A percentile compares a stretch with the other conserved stretches of the same genome.
Evolutionary conservation across 2,113 vertebrate genomes (phyloP).

Genomic region (Stegostoma tigrinum): DNA sequence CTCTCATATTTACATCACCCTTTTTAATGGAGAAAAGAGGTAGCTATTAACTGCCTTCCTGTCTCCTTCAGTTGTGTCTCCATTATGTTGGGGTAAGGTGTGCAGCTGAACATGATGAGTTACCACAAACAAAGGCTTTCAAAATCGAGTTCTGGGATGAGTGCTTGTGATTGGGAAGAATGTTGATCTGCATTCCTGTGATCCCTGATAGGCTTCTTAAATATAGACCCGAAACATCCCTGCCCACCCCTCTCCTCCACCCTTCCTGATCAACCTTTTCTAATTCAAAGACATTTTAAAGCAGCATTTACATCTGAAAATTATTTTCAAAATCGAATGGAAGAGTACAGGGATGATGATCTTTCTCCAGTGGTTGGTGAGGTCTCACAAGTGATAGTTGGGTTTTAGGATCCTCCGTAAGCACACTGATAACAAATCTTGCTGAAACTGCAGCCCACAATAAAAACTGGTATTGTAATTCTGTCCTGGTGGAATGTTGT

Average conservation of each 20-base stretch:
- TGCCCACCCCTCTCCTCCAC: too few species aligned
- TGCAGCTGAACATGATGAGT: not conserved
- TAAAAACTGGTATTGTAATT: not conserved
- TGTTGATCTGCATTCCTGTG: not conserved
- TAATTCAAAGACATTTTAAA: not conserved
- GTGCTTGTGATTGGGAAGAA: not conserved
- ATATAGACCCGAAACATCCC: not conserved
- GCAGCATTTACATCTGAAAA: not conserved
- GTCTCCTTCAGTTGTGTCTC: not conserved
- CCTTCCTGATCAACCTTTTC: not conserved
- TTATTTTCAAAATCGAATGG: not conserved
- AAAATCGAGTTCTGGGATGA: not conserved
- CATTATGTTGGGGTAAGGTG: not conserved
- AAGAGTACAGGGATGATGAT: not conserved
- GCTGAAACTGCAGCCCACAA: not conserved
- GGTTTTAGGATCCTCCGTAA: not conserved
- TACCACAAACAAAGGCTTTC: not conserved
- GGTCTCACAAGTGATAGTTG: not conserved
- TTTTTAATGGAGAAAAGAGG: not conserved
- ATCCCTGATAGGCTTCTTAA: not conserved
- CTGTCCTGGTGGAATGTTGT: not conserved
- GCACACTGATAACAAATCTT: not conserved
- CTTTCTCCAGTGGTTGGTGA: not conserved
- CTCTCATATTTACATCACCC: not conserved
- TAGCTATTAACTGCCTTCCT: not conserved